Evolutionary conservation across 2,888 invertebrate species (phyloP).

Genomic region (Phanerotoma sp.): DNA sequence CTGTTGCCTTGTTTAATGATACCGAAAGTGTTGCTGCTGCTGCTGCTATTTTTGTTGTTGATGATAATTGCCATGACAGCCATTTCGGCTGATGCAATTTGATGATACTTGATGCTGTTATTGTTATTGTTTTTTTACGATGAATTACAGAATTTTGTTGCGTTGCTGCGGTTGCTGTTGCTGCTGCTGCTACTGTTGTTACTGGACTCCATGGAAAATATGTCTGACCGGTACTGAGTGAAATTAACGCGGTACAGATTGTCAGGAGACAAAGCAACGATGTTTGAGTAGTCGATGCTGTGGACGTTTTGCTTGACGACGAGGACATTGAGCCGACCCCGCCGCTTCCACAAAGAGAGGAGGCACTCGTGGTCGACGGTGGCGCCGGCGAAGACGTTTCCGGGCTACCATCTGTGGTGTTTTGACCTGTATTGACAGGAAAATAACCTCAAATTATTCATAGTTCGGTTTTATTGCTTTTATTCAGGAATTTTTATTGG

Average conservation of each 20-base stretch:
- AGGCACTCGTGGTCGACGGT: slow-evolving; percentile 37
- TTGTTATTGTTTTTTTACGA: too few species aligned
- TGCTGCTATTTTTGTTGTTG: slow-evolving; percentile 12
- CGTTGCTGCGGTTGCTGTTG: slow-evolving; percentile 3
- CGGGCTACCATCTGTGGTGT: slow-evolving; percentile 39
- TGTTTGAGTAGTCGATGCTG: slow-evolving; percentile 37
- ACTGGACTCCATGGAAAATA: slow-evolving; percentile 33
- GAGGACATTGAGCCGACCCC: slow-evolving; percentile 54
- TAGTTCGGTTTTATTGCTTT: too few species aligned
- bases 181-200: too few species aligned
- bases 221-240: slow-evolving; percentile 49
- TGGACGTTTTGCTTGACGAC: slow-evolving; percentile 52
- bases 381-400: slow-evolving; percentile 30
- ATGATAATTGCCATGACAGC: slow-evolving; percentile 2
- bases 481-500: too few species aligned
- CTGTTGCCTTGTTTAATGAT: slow-evolving; percentile 5
- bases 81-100: not conserved
- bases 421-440: too few species aligned
- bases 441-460: too few species aligned
- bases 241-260: slow-evolving; percentile 58
- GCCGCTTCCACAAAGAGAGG: slow-evolving; percentile 44
- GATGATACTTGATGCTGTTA: slow-evolving; percentile 6
- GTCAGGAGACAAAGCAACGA: slow-evolving; percentile 49
- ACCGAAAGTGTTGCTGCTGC: not conserved
- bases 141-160: too few species aligned